phyloP scores from a whole-genome alignment of 2,888 invertebrate species.

The Pseudoips prasinana region DNA sequence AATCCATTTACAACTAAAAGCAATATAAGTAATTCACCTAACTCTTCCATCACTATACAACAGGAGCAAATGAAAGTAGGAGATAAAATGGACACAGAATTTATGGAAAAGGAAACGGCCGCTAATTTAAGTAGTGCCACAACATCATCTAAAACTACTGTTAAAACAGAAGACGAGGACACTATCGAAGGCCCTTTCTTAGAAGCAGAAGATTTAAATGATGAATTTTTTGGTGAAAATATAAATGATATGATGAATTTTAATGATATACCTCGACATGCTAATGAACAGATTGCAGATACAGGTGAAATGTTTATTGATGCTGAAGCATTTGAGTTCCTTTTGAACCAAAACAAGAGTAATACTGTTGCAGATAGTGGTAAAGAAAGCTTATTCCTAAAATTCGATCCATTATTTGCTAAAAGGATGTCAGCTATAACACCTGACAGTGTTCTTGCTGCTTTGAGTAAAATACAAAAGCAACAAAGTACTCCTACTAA shows the following conservation, averaged over 20 bases:
- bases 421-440: slow-evolving; percentile 51
- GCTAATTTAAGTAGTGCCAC: slow-evolving; percentile 40
- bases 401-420: slow-evolving; percentile 73
- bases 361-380: slow-evolving; percentile 65
- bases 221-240: slow-evolving; percentile 36
- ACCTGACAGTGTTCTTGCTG: slow-evolving; percentile 56
- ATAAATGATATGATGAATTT: slow-evolving; percentile 56
- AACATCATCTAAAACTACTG: slow-evolving; percentile 45
- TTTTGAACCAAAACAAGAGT: slow-evolving; percentile 65
- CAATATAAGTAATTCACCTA: slow-evolving; percentile 29
- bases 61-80: slow-evolving; percentile 12
- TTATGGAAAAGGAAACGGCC: slow-evolving; percentile 40
- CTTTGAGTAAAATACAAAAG: slow-evolving; percentile 52
- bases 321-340: slow-evolving; percentile 70
- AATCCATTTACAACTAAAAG: slow-evolving; percentile 34
- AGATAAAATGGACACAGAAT: slow-evolving; percentile 36
- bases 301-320: slow-evolving; percentile 70
- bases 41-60: slow-evolving; percentile 17
- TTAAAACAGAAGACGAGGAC: slow-evolving; percentile 69
- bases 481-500: slow-evolving; percentile 62
- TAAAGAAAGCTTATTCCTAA: slow-evolving; percentile 73
- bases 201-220: slow-evolving; percentile 53
- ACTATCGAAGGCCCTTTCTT: slow-evolving; percentile 71
- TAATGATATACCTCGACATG: slow-evolving; percentile 44
- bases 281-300: slow-evolving; percentile 47